phyloP scores from a whole-genome alignment of 2,797 vertebrate genomes.

The Sebastes iracundus region DNA sequence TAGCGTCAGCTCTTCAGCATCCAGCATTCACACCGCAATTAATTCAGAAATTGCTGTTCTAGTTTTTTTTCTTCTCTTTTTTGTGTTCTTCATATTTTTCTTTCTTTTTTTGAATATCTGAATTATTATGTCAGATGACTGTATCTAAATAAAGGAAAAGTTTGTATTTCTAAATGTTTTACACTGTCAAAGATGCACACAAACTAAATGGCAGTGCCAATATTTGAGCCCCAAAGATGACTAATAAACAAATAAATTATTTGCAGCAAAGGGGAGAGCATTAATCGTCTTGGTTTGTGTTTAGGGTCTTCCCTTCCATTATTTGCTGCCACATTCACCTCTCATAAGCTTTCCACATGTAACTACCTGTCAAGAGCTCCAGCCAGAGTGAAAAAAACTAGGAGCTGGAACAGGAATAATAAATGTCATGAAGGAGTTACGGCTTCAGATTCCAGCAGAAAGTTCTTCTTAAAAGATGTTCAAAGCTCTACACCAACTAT shows the following conservation, averaged over 20 bases:
- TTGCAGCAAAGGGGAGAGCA: neutral
- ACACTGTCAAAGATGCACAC: neutral
- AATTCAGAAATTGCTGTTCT: too few species aligned
- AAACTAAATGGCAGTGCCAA: neutral
- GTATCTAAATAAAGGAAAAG: neutral
- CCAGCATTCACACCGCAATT: too few species aligned
- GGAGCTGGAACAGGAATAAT: slow-evolving; percentile 42
- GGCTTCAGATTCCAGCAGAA: slow-evolving; percentile 18
- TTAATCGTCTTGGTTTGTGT: neutral
- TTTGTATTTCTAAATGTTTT: neutral
- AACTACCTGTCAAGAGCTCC: neutral
- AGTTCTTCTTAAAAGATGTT: slow-evolving; percentile 27
- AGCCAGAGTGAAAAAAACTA: slow-evolving; percentile 38
- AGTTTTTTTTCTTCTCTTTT: neutral
- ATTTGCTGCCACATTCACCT: slow-evolving; percentile 22
- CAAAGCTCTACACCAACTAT: slow-evolving; percentile 16
- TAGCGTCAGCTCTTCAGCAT: too few species aligned
- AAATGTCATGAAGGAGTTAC: slow-evolving; percentile 41
- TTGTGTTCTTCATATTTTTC: neutral
- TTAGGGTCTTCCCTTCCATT: neutral
- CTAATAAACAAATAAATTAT: neutral
- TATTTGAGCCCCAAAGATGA: neutral
- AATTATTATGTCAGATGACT: neutral
- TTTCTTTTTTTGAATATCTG: neutral
- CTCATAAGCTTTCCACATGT: slow-evolving; percentile 36